Evolutionary conservation across 2,797 vertebrate genomes (phyloP), one percentile per base, ranked within the genome.

Genomic region (Chloroceryle amazona): DNA sequence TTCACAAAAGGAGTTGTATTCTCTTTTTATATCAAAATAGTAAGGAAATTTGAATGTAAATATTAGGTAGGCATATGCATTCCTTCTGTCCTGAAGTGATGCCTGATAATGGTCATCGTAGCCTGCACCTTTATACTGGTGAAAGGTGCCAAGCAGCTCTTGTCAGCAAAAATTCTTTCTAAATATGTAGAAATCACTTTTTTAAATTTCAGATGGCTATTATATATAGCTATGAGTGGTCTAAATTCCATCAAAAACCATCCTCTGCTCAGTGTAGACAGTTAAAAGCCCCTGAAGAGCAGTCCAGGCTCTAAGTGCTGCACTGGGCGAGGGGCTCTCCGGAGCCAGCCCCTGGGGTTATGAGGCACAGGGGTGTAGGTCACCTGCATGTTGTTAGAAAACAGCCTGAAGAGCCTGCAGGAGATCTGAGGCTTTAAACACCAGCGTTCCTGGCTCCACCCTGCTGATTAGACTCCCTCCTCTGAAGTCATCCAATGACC

Each of bases 151-250:
- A 57, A n/a, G 47, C 18, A 44, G 17, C 33, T 74, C 44, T n/a
- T 68, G 33, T 31, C 57, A 31, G 7, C 28, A 46, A 0, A 26
- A 66, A 11, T 68, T 89, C 25, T 35, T 84, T 39, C 39, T 33
- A 26, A 46, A 23, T 9, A 10, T 0, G 1, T 3, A 65, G 29
- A 74, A 80, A 58, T 70, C 0, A 13, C 29, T 73, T 0, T 66
- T 68, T 72, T 17, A 29, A 11, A 58, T 81, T 42, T 41, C 31
- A 65, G 70, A 13, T 44, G 41, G 22, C 7, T 57, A 7, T 16
- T 14, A 41, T 41, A 41, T 25, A 31, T 60, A 19, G 1, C 1
- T 14, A 5, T 5, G 11, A 76, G 8, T 10, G 19, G 7, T n/a
- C n/a, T 39, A 13, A 66, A 65, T 54, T 49, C 52, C 72, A 63